A percentile compares a stretch with the other conserved stretches of the same genome.
Conservation (phyloP, 2,113 vertebrate genomes). For the Hassar affinis region DNA sequence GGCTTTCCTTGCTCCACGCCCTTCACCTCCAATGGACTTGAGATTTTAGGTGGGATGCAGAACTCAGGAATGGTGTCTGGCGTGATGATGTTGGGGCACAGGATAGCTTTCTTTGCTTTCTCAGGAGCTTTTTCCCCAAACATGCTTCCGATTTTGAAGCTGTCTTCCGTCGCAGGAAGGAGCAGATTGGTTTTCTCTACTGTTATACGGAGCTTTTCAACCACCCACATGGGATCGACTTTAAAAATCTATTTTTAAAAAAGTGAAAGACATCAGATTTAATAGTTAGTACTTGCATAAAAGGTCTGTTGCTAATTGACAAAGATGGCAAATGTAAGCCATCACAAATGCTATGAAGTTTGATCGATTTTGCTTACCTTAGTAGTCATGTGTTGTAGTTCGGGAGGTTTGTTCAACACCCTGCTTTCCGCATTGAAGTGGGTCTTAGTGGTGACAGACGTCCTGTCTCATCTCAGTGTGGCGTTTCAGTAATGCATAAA, state of each 20-base stretch:
- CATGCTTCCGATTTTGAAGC: conserved; percentile 70
- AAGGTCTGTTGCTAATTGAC: neutral
- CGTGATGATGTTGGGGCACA: conserved; percentile 77
- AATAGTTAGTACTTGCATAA: neutral
- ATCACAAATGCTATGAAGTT: neutral
- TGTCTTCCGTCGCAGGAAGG: conserved; percentile 66
- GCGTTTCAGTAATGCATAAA: conserved; percentile 60
- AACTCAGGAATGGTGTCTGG: conserved; percentile 79
- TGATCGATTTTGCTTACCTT: conserved; percentile 57
- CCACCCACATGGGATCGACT: conserved; percentile 68
- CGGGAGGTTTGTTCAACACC: conserved; percentile 16
- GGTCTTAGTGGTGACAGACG: conserved; percentile 17
- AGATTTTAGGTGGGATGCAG: conserved; percentile 75
- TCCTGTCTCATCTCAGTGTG: conserved; percentile 47
- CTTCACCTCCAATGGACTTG: conserved; percentile 64
- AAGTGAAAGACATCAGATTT: conserved; percentile 28
- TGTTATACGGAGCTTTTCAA: conserved; percentile 72
- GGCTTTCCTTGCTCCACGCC: conserved; percentile 53
- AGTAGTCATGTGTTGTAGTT: conserved; percentile 25
- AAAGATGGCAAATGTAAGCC: neutral
- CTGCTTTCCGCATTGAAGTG: conserved; percentile 24
- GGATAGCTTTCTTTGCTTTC: conserved; percentile 64
- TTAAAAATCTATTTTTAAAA: conserved; percentile 41
- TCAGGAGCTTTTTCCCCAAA: conserved; percentile 68
- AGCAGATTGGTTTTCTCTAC: conserved; percentile 69